Evolutionary conservation across 92 coral and sea anemone genomes (phyloP).

Genomic region (Montipora capitata): DNA sequence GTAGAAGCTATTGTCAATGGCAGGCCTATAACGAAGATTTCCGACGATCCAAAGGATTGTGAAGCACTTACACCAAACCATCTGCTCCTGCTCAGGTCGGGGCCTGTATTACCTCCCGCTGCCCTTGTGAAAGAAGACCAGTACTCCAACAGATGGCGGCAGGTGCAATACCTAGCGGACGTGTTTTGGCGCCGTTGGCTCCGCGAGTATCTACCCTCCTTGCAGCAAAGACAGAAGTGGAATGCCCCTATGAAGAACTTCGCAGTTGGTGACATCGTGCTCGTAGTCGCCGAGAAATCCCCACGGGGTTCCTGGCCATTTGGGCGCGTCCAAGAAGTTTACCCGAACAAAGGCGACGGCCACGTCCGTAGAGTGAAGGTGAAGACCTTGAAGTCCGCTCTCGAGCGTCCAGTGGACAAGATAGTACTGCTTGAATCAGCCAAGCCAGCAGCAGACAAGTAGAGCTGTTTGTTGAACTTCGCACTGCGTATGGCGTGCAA

Average conservation of each 20-base stretch:
- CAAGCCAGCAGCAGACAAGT: too few relatives aligned
- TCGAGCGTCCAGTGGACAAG: neutral
- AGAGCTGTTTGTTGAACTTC: too few relatives aligned
- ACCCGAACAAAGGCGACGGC: neutral
- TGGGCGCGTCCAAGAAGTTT: neutral
- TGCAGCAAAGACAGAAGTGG: neutral
- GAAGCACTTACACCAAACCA: constrained; percentile 74
- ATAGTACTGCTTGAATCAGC: neutral
- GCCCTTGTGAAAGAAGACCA: constrained; percentile 52
- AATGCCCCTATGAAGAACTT: neutral
- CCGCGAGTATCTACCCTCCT: neutral
- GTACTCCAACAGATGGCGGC: constrained; percentile 53
- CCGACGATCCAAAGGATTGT: constrained; percentile 60
- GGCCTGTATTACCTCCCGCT: constrained; percentile 66
- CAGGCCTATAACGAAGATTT: constrained; percentile 52
- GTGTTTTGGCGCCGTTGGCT: neutral
- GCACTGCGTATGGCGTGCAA: too few relatives aligned
- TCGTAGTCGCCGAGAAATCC: neutral
- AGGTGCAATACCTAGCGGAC: neutral
- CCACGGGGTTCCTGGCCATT: neutral
- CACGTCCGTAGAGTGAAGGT: neutral
- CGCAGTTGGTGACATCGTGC: neutral
- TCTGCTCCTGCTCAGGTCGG: constrained; percentile 57
- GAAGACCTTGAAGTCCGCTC: neutral
- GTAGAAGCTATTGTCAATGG: constrained; percentile 45